Evolutionary conservation across 2,888 invertebrate species (phyloP).

Genomic region (Ormyrus labotus): DNA sequence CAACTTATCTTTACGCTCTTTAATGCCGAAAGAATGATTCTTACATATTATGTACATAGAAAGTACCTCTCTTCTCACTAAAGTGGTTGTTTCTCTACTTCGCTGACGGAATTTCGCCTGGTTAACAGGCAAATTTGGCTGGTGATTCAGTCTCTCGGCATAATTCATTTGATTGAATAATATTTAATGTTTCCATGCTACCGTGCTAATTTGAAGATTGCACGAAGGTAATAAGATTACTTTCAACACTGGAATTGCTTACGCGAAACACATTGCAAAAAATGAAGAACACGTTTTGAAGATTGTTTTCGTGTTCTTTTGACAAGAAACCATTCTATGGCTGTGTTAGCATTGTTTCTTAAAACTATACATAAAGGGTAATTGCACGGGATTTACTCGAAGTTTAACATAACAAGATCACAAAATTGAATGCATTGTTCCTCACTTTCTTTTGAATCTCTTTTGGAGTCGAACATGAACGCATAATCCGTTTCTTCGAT

Average conservation of each 20-base stretch:
- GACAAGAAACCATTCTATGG: conserved; percentile 54
- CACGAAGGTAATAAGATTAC: conserved; percentile 45
- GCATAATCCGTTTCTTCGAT: conserved; percentile 15
- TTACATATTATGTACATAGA: conserved; percentile 48
- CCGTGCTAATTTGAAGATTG: conserved; percentile 45
- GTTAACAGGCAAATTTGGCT: conserved; percentile 20
- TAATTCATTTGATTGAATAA: conserved; percentile 45
- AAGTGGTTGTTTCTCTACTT: conserved; percentile 16
- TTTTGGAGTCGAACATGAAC: conserved; percentile 3
- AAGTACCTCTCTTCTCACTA: conserved; percentile 43
- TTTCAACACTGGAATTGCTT: conserved; percentile 52
- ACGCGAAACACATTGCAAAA: conserved; percentile 49
- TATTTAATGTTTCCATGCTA: conserved; percentile 41
- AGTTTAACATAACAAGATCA: conserved; percentile 56
- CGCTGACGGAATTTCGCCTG: conserved; percentile 15
- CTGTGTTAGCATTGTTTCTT: conserved; percentile 54
- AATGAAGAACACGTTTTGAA: conserved; percentile 20
- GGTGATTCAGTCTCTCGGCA: conserved; percentile 51
- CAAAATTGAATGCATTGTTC: conserved; percentile 52
- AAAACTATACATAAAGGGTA: conserved; percentile 59
- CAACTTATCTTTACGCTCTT: conserved; percentile 38
- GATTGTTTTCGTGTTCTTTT: conserved; percentile 27
- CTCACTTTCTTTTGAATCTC: conserved; percentile 12
- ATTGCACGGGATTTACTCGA: conserved; percentile 63
- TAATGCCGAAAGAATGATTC: conserved; percentile 51